Conservation (phyloP, 2,888 invertebrate genomes). For the Leptodirus hochenwartii region DNA sequence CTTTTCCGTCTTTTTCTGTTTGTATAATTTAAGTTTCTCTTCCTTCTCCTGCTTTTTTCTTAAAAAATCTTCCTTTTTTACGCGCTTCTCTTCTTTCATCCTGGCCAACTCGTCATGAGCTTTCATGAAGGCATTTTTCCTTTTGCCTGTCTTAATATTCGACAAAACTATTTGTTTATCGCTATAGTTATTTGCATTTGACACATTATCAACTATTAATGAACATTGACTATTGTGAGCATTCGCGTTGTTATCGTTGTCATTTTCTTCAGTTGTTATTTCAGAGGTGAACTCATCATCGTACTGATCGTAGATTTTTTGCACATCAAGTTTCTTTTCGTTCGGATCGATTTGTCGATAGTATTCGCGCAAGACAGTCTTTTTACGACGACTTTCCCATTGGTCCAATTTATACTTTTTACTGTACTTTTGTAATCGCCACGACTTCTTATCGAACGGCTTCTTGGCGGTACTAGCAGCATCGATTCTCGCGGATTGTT, state of each 20-base stretch:
- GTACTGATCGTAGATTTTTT: conserved; percentile 30
- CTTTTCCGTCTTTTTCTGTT: conserved; percentile 47
- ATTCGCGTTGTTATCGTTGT: conserved; percentile 15
- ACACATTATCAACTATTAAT: conserved; percentile 2
- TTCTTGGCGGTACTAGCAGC: conserved; percentile 26
- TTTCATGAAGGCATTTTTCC: conserved; percentile 26
- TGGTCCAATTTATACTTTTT: conserved; percentile 49
- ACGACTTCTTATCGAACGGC: conserved; percentile 48
- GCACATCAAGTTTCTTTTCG: conserved; percentile 29
- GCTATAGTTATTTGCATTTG: too few species aligned
- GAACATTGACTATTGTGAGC: conserved; percentile 9
- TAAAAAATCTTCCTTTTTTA: conserved; percentile 29
- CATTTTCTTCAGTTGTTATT: conserved; percentile 11
- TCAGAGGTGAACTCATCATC: conserved; percentile 9
- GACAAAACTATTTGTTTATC: conserved; percentile 9
- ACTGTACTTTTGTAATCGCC: conserved; percentile 47
- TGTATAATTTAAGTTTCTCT: conserved; percentile 45
- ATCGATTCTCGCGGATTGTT: conserved; percentile 3
- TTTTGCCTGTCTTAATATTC: conserved; percentile 8
- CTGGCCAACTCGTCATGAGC: conserved; percentile 35
- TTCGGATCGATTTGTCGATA: conserved; percentile 33
- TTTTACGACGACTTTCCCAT: conserved; percentile 47
- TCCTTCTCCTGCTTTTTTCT: conserved; percentile 37
- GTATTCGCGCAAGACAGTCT: conserved; percentile 34
- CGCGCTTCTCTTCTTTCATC: conserved; percentile 35